Evolutionary conservation across 2,113 vertebrate species (phyloP).

Genomic region (Gnathonemus echidnorhynchus): DNA sequence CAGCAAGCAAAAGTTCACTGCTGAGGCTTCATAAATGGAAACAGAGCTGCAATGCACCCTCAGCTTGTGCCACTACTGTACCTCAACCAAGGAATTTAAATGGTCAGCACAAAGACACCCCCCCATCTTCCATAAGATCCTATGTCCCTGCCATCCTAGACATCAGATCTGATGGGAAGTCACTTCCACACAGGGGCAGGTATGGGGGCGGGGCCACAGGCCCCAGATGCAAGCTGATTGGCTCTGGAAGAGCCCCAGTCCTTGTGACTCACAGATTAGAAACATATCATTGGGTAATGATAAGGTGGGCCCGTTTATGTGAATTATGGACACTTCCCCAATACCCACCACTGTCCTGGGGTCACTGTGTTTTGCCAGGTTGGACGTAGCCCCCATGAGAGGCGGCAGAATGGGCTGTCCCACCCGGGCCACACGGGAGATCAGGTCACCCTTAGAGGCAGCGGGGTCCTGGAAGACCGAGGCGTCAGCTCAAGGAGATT

Average conservation of each 20-base stretch:
- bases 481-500: neutral
- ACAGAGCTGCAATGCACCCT: neutral
- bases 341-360: slow-evolving; percentile 76
- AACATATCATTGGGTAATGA: neutral
- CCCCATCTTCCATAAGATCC: neutral
- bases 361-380: slow-evolving; percentile 82
- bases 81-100: neutral
- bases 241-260: neutral
- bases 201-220: neutral
- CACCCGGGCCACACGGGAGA: slow-evolving; percentile 97
- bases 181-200: neutral
- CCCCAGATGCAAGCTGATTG: neutral
- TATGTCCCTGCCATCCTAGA: neutral
- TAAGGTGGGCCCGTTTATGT: neutral
- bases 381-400: slow-evolving; percentile 55
- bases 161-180: neutral
- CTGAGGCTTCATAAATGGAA: neutral
- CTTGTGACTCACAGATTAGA: neutral
- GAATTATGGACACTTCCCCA: neutral
- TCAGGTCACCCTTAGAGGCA: slow-evolving; percentile 85
- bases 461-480: slow-evolving; percentile 73
- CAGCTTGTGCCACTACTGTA: neutral
- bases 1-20: neutral
- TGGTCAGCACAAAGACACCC: neutral
- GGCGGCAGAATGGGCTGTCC: slow-evolving; percentile 94